Percentiles rank a stretch among this genome's conserved stretches.
Conservation (phyloP, 2,888 invertebrate genomes). For the Sarcophaga carnaria region DNA sequence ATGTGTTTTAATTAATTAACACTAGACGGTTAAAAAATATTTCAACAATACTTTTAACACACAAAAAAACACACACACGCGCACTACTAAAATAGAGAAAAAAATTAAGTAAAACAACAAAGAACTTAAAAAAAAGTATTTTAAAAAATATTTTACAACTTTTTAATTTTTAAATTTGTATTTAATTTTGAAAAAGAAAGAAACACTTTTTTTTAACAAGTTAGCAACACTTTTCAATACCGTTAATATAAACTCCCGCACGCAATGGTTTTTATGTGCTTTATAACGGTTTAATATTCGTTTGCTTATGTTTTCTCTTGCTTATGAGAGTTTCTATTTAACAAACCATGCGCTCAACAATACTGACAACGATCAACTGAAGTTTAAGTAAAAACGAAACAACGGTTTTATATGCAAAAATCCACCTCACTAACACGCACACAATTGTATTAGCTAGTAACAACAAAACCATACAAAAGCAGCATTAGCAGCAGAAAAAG, state of each 20-base stretch:
- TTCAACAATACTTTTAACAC: constrained; percentile 8
- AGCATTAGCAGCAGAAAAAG: constrained; percentile 44
- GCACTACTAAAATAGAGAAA: constrained; percentile 22
- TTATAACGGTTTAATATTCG: constrained; percentile 59
- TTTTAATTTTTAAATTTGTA: background rate
- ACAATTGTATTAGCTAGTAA: background rate
- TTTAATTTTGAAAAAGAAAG: constrained; percentile 1
- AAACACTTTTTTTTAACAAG: constrained; percentile 12
- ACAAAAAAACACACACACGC: constrained; percentile 14
- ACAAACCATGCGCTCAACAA: constrained; percentile 71
- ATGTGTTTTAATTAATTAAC: constrained; percentile 9
- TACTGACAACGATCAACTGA: constrained; percentile 76
- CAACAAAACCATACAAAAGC: constrained; percentile 20
- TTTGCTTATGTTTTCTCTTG: constrained; percentile 8
- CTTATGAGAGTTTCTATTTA: background rate
- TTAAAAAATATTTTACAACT: background rate
- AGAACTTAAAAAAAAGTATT: constrained; percentile 10
- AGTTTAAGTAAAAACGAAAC: constrained; percentile 71
- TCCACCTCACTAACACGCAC: constrained; percentile 32
- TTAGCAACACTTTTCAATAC: constrained; percentile 53
- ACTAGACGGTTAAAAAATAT: constrained; percentile 29
- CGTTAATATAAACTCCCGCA: constrained; percentile 61
- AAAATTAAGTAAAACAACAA: background rate
- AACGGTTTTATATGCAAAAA: constrained; percentile 75
- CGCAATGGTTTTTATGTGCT: constrained; percentile 49